A percentile compares a stretch with the other conserved stretches of the same genome.
Evolutionary conservation across 2,797 vertebrate genomes (phyloP).

Genomic region (Lateolabrax maculatus): DNA sequence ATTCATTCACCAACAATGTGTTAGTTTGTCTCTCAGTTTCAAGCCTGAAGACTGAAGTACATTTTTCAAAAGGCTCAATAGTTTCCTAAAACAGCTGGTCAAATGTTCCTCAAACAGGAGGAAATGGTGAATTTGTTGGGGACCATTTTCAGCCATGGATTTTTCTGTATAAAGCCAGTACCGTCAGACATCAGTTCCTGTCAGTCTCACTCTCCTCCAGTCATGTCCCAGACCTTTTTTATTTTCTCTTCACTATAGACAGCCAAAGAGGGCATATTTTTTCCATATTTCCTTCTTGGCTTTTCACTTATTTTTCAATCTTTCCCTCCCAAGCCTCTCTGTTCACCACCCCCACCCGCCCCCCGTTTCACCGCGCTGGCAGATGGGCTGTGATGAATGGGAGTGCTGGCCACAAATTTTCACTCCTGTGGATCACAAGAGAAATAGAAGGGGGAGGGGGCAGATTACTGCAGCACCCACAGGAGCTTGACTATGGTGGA

Average conservation of each 20-base stretch:
- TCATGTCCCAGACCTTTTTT: background rate
- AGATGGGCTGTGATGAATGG: conserved; percentile 39
- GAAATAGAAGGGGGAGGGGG: background rate
- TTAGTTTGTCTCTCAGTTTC: no score
- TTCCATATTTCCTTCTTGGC: background rate
- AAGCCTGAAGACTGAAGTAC: no score
- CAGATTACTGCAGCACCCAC: conserved; percentile 11
- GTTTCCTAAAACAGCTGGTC: no score
- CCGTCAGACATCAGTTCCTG: background rate
- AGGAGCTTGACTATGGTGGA: background rate
- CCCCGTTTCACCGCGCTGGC: conserved; percentile 1
- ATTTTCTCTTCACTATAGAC: no score
- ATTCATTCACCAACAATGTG: no score
- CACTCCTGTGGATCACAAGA: background rate
- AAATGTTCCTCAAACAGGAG: no score
- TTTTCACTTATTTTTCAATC: background rate
- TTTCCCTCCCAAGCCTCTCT: no score
- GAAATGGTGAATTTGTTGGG: no score
- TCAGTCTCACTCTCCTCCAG: background rate
- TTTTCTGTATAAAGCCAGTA: background rate
- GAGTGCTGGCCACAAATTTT: conserved; percentile 6
- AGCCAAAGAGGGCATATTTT: background rate
- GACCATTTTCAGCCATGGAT: no score
- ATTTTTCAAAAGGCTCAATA: no score
- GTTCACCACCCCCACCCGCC: background rate